phyloP scores from a whole-genome alignment of 2,888 invertebrate genomes.

The Zootermopsis nevadensis region DNA sequence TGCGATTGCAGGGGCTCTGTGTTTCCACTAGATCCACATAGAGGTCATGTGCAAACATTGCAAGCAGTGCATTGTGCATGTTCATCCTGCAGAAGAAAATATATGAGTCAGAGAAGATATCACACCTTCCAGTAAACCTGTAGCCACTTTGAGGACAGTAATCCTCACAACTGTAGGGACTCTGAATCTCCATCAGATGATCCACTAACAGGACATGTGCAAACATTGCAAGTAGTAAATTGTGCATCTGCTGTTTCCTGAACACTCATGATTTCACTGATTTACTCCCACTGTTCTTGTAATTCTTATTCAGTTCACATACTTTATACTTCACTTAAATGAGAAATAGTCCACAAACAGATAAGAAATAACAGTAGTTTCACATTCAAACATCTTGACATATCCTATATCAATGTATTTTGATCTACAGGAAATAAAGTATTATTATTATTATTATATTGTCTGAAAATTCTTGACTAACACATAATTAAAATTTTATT shows the following conservation, averaged over 20 bases:
- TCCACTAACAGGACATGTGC: conserved; percentile 56
- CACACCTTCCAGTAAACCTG: conserved; percentile 52
- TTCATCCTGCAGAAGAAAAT: background rate
- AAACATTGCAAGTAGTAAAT: conserved; percentile 56
- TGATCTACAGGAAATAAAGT: no score
- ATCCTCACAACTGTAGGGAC: conserved; percentile 37
- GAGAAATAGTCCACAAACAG: no score
- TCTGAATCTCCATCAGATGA: conserved; percentile 51
- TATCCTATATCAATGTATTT: no score
- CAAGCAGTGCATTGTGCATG: conserved; percentile 56
- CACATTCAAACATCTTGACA: no score
- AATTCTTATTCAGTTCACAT: no score
- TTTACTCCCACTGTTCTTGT: no score
- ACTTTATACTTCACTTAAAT: no score
- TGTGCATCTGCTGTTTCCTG: conserved; percentile 49
- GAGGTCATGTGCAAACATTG: conserved; percentile 56
- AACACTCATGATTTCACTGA: no score
- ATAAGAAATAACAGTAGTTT: no score
- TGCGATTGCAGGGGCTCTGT: conserved; percentile 39
- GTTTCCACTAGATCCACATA: conserved; percentile 56
- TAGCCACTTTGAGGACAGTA: conserved; percentile 51
- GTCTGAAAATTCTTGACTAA: no score
- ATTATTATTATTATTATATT: no score
- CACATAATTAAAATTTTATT: background rate
- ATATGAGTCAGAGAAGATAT: conserved; percentile 45